phyloP scores from a whole-genome alignment of 2,113 vertebrate genomes.

The Chroicocephalus ridibundus region DNA sequence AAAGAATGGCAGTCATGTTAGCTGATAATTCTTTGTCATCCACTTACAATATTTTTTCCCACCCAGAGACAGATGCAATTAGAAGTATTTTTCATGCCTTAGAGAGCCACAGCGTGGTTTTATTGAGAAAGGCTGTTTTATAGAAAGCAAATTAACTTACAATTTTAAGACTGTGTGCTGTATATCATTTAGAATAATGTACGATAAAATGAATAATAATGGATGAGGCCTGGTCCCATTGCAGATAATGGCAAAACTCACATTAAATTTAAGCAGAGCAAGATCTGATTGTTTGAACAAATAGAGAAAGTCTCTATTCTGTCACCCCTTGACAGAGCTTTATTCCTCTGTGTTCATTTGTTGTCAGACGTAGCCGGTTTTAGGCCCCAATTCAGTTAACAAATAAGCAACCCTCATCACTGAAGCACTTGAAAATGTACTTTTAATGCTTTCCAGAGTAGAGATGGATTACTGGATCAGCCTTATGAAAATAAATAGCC shows the following conservation, averaged over 20 bases:
- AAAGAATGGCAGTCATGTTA: background rate
- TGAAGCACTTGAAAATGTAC: constrained; percentile 1
- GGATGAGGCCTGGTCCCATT: background rate
- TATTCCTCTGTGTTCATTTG: constrained; percentile 36
- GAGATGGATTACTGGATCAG: constrained; percentile 41
- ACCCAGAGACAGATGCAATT: background rate
- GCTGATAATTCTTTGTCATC: background rate
- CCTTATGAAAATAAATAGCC: constrained; percentile 26
- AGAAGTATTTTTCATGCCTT: constrained; percentile 29
- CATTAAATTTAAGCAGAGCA: constrained; percentile 14
- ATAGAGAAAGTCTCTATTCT: background rate
- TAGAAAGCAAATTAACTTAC: constrained; percentile 30
- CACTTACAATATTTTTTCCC: background rate
- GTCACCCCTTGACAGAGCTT: constrained; percentile 7
- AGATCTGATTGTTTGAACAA: constrained; percentile 21
- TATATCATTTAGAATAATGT: constrained; percentile 46
- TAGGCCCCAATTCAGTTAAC: background rate
- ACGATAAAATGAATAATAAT: constrained; percentile 34
- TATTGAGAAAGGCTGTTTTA: constrained; percentile 4
- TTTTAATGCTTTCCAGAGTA: constrained; percentile 43
- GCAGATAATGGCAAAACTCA: constrained; percentile 14
- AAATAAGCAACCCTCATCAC: constrained; percentile 37
- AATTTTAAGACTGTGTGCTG: background rate
- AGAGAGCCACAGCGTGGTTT: background rate
- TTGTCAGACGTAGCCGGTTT: background rate